These are phyloP conservation scores for Odontophorus gujanensis DNA, from an alignment of 2,113 vertebrate genomes.

Conservation along the genomic window DNA sequence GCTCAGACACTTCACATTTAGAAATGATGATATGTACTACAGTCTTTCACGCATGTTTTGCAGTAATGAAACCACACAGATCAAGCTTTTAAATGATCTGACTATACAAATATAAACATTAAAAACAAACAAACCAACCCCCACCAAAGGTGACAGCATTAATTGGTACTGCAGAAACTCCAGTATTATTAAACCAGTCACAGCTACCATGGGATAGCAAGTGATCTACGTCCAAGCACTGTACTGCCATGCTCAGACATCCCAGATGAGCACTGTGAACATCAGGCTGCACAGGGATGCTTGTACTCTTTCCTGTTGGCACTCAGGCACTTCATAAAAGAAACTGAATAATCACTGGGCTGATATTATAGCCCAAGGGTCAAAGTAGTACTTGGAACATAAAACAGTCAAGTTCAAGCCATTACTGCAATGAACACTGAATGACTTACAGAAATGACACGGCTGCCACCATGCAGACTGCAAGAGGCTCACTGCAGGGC, in stretches of 20 bases:
- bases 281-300: not conserved
- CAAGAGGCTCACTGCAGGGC: not conserved
- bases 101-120: not conserved
- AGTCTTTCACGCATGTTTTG: not conserved
- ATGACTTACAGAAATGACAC: not conserved
- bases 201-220: not conserved
- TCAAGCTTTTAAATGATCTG: not conserved
- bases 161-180: not conserved
- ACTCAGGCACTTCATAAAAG: conserved; percentile 10
- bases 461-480: not conserved
- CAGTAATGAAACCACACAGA: not conserved
- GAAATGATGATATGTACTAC: not conserved
- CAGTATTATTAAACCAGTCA: not conserved
- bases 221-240: not conserved
- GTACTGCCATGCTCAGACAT: not conserved
- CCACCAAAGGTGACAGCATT: not conserved
- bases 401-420: conserved; percentile 7
- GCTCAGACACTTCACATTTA: not conserved
- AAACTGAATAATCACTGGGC: conserved; percentile 6
- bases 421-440: not conserved
- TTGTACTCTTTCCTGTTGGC: not conserved
- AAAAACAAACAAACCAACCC: not conserved
- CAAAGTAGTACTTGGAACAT: conserved; percentile 20
- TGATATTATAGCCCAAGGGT: conserved; percentile 24
- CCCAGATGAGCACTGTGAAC: not conserved